These are phyloP conservation scores for Spongilla lacustris DNA, from an alignment of 37 sponge, comb jelly and placozoan species.

Conservation along the genomic window DNA sequence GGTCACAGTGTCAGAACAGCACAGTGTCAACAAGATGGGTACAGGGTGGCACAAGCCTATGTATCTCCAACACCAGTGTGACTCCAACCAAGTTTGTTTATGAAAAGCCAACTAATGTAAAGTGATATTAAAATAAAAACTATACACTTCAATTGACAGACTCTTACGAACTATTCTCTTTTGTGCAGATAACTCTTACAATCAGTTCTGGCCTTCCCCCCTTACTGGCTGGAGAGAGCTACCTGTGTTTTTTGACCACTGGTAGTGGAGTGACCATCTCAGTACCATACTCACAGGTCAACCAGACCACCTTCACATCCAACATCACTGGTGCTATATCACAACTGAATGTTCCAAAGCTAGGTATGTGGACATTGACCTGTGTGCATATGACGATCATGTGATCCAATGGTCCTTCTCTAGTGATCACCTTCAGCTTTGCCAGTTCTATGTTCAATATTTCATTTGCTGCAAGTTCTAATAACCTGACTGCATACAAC, in stretches of 20 bases:
- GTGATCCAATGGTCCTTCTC: background rate
- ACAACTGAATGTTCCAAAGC: background rate
- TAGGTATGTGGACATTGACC: background rate
- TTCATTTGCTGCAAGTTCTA: slow-evolving; percentile 21
- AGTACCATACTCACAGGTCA: slow-evolving; percentile 9
- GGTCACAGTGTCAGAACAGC: slow-evolving; percentile 67
- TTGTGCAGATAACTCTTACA: background rate
- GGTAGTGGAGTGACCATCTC: background rate
- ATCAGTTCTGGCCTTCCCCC: slow-evolving; percentile 19
- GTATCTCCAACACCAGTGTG: slow-evolving; percentile 11
- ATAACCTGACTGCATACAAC: slow-evolving; percentile 22
- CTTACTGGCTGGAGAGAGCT: slow-evolving; percentile 10
- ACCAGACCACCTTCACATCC: slow-evolving; percentile 15
- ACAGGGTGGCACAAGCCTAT: background rate
- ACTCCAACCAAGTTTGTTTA: slow-evolving; percentile 9
- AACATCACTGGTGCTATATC: slow-evolving; percentile 19
- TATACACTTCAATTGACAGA: background rate
- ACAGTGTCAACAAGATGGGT: slow-evolving; percentile 45
- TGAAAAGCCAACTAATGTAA: background rate
- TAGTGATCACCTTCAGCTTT: slow-evolving; percentile 45
- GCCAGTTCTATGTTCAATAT: slow-evolving; percentile 17
- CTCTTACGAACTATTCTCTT: background rate
- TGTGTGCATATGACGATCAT: background rate
- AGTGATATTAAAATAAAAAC: no score
- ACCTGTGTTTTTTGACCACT: slow-evolving; percentile 18